Base-by-base conservation (phyloP, 2,888 invertebrate species). In the Tetragonula carbonaria region DNA sequence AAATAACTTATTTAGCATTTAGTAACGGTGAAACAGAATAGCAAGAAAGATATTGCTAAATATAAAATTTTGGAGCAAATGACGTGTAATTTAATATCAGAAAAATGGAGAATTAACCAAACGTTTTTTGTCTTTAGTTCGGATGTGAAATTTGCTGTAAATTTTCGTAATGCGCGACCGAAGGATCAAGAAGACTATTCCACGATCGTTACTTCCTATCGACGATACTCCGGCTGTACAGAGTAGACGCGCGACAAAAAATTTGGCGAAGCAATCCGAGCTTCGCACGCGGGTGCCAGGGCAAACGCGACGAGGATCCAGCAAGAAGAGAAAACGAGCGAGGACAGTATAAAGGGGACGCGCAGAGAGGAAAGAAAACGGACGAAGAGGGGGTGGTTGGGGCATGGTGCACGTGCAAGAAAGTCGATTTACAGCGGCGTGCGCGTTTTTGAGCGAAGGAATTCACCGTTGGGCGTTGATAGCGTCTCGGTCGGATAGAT, bases 401-500 rank as follows among this genome's bases (percentile, higher is more conserved):
- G 33, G 33, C 28, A 33, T 33, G 45, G 55, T 4, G 55, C 33
- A 51, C 71, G 77, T 63, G 45, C 53, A 85, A 80, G 85, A 72
- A 84, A 84, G 77, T 80, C 75, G 71, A 85, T 85, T 80, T 80
- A 80, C 84, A 77, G 45, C 63, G 55, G 57, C 73, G 67, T 57
- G 38, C 65, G 62, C 51, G 80, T 73, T 75, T 85, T 71, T 63
- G 71, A 55, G 51, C 62, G 50, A 8, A 75, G 80, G 84, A 85
- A 84, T 85, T 76, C 77, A n/a, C 45, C 45, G 45, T 45, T 28
- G 59, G 62, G 68, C 50, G 85, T 74, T 82, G 81, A 85, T 84
- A 85, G 82, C 75, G 76, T 88, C 88, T 83, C 85, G 74, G 73
- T 65, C 51, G 80, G 76, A 85, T 80, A 84, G 85, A 85, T 84